Evolutionary conservation across 1,140 invertebrate genomes (phyloP), one percentile per base, ranked within the genome.

Genomic region (Caenorhabditis brenneri): DNA sequence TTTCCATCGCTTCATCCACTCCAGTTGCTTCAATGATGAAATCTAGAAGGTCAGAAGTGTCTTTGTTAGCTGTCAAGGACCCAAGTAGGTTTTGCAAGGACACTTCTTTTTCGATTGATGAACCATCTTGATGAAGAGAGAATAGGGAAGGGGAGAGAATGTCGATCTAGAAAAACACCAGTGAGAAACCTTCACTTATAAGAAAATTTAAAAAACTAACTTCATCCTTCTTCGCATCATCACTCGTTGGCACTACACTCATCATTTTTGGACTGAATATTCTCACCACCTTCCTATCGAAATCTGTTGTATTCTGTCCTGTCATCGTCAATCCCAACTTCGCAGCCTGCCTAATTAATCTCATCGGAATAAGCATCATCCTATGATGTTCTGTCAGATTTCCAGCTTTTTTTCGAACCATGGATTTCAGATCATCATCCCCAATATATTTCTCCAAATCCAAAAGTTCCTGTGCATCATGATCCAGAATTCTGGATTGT

Each of bases 251-350:
- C n/a, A 86, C 80, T 22, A 90, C 82, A 74, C 84, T 86, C 48
- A 90, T 82, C 79, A 90, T 88, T 22, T 89, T 27, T 5, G 89
- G 89, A 5, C 88, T 89, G 27, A 88, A 79, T 24, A 90, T 33
- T 48, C 88, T 89, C 49, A 90, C 58, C 12, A 87, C 87, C 81
- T 90, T 90, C 10, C 88, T 82, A 46, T 90, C 89, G 65, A 90
- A 89, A 27, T 88, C 85, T 7, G 89, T 84, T 15, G 83, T 82
- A 74, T 90, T 90, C 53, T 89, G 19, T 6, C 89, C 88, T 36
- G 86, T 83, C 48, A 90, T 31, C 24, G 82, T 36, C 24, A 88
- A 83, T 69, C 89, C 81, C 9, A 85, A 31, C 22, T 85, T 85
- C 0, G 79, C 82, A 22, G 60, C 82, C 6, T 29, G 39, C 31